phyloP scores from a whole-genome alignment of 2,113 vertebrate species.

The Bubo blakistoni region DNA sequence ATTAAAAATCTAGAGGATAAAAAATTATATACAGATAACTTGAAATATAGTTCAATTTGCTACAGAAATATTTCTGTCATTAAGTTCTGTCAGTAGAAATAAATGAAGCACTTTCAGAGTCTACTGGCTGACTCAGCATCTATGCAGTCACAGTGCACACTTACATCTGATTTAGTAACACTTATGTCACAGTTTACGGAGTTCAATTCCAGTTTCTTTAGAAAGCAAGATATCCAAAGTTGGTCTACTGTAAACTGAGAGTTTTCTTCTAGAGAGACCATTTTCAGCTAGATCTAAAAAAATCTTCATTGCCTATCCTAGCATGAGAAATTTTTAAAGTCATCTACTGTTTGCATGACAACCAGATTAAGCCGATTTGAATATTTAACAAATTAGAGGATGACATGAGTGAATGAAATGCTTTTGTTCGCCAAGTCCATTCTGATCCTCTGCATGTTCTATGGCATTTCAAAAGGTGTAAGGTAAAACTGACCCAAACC shows the following conservation, averaged over 20 bases:
- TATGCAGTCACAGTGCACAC: fast-evolving
- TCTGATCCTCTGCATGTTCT: neutral
- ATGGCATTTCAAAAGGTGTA: neutral
- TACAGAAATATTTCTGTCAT: neutral
- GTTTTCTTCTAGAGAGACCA: neutral
- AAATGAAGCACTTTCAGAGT: neutral
- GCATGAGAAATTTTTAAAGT: neutral
- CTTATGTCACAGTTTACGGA: neutral
- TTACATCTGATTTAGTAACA: neutral
- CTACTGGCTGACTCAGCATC: neutral
- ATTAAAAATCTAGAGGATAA: neutral
- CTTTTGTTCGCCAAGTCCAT: neutral
- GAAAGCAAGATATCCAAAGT: neutral
- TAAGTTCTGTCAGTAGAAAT: neutral
- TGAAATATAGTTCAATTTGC: neutral
- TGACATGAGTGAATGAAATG: neutral
- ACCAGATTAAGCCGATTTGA: neutral
- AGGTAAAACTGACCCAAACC: neutral
- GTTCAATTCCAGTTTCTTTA: neutral
- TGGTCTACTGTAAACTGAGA: neutral
- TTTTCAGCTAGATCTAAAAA: neutral
- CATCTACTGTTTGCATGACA: neutral
- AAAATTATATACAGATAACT: neutral
- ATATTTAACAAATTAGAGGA: neutral
- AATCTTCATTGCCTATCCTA: neutral